Evolutionary conservation across 2,888 invertebrate genomes (phyloP).

Genomic region (Galerucella pusilla): DNA sequence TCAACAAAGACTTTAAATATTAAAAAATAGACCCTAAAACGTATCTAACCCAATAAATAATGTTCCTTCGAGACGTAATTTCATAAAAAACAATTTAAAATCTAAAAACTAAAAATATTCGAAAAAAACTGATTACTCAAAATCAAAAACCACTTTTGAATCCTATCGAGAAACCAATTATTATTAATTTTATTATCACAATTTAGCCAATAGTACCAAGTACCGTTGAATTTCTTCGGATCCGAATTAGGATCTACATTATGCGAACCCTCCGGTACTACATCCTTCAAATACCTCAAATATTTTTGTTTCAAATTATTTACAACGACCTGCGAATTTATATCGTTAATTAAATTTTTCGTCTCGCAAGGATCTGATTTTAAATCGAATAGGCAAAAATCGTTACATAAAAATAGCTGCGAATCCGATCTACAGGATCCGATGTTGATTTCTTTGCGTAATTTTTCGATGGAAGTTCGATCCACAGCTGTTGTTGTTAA

Average conservation of each 20-base stretch:
- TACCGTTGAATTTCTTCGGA: conserved; percentile 54
- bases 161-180: background rate
- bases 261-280: conserved; percentile 50
- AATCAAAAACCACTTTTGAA: background rate
- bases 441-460: conserved; percentile 44
- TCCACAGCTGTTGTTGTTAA: conserved; percentile 39
- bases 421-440: conserved; percentile 31
- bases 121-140: background rate
- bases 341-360: conserved; percentile 51
- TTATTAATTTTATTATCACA: background rate
- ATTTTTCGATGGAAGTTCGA: conserved; percentile 12
- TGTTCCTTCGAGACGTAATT: too few relatives aligned
- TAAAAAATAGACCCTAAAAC: too few relatives aligned
- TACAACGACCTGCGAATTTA: conserved; percentile 43
- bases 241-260: conserved; percentile 52
- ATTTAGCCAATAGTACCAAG: conserved; percentile 57
- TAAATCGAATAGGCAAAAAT: conserved; percentile 58
- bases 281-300: conserved; percentile 41
- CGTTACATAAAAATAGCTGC: conserved; percentile 39
- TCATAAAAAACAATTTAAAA: too few relatives aligned
- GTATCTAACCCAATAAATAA: too few relatives aligned
- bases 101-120: background rate
- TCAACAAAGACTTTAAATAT: too few relatives aligned
- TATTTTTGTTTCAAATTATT: conserved; percentile 42
- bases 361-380: conserved; percentile 60